Evolutionary conservation across 2,797 vertebrate species (phyloP), one percentile per base, ranked within the genome.

Genomic region (Brachyalestes nurse): DNA sequence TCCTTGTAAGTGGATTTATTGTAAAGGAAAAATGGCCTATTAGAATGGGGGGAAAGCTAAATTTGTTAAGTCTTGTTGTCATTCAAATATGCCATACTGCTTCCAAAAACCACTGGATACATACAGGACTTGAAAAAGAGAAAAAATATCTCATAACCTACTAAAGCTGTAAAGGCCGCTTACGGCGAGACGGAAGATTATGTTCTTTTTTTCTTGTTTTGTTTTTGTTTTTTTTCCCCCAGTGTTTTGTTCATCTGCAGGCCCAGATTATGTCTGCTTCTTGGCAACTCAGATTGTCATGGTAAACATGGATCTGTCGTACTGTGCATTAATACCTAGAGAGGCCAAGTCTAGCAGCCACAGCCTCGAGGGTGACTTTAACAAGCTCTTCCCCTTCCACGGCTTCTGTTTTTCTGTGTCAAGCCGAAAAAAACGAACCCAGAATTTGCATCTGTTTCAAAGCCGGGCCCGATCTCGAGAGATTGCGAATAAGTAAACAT

Each of bases 1-100:
- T 77, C 87, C 17, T 84, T 88, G n/a, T 85, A 88, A 91, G 86
- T 90, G 89, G 87, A 92, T 92, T 92, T 91, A 93, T 92, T 93
- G 91, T 90, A 91, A 49, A 25, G 10, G 17, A 16, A 74, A 72
- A 61, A 53, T 67, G 53, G 53, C 42, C 34, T 55, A 57, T 65
- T 72, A 45, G 66, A 64, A 57, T 10, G 12, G 21, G n/a, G 40
- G n/a, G 53, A 34, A 34, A 34, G 13, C 23, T 38, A 53, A 61
- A 23, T 51, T 14, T 14, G 67, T 71, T 17, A 72, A 14, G 21
- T 25, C 49, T 23, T n/a, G 21, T 58, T 75, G 74, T 10, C 42
- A 51, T 49, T 49, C n/a, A 58, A 72, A 65, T 34, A 19, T 57
- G n/a, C 17, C 45, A n/a, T 13, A 38, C 5, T 9, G 80, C 67